Base-by-base conservation (phyloP, 2,888 invertebrate species). In the Bugulina stolonifera region DNA sequence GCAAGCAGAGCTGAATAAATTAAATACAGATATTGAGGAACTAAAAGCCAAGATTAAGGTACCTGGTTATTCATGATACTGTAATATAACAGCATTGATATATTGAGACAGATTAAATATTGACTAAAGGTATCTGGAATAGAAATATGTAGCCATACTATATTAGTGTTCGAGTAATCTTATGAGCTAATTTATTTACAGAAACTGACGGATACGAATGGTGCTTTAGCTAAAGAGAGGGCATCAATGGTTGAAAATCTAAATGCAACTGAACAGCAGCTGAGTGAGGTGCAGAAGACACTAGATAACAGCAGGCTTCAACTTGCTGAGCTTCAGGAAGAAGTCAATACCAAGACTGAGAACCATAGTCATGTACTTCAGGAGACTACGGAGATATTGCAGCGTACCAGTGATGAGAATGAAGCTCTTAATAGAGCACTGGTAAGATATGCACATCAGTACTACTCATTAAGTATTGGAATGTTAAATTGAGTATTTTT, bases 401-500 rank as follows among this genome's bases (percentile, higher is more conserved):
- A 64, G 32, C 29, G 64, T 14, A 64, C 64, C 27, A 64, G 64
- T 34, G 64, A 64, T n/a, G 64, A 64, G 64, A 64, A 64, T 64
- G 64, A 64, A 32, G 64, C 64, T 32, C 32, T 64, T 2, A 64
- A 22, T 64, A 25, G 64, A 29, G 64, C 64, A 29, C 64, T 64
- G 32, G 64, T 64, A n/a, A 43, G 43, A 5, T 43, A n/a, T n/a
- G n/a, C n/a, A n/a, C n/a, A n/a, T n/a, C n/a, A n/a, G n/a, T n/a
- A n/a, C n/a, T n/a, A n/a, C n/a, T n/a, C n/a, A n/a, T n/a, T n/a
- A n/a, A n/a, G n/a, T n/a, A n/a, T n/a, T n/a, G n/a, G n/a, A n/a
- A n/a, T n/a, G n/a, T n/a, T n/a, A n/a, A n/a, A n/a, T n/a, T n/a
- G n/a, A n/a, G n/a, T n/a, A n/a, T n/a, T n/a, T n/a, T n/a, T n/a